Evolutionary conservation across 1,140 invertebrate species (phyloP), one percentile per base, ranked within the genome.

Genomic region (honey bee (Apis mellifera)): DNA sequence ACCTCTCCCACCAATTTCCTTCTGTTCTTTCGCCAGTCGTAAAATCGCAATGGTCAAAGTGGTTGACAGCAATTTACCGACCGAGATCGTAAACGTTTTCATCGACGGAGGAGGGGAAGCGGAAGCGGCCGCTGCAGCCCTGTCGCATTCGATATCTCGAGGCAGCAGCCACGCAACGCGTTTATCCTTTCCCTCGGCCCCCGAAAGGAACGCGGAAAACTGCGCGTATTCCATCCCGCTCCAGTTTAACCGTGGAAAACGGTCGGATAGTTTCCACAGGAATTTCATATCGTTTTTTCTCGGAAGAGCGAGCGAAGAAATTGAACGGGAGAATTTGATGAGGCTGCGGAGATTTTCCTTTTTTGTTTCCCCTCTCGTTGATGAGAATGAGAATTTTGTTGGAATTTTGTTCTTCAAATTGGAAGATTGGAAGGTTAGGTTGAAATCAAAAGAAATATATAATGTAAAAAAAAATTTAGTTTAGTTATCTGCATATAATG

Each of bases 41-140:
- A 86, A 86, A 86, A 85, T 85, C 81, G 75, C 78, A 71, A 57
- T 59, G 26, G 52, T 69, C 23, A 75, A n/a, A 86, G 75, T 71
- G 70, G 83, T 78, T 69, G 60, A 48, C 83, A 70, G 59, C 57
- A 74, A 83, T 85, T 85, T 83, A 76, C 79, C 65, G 74, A 72
- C 23, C 77, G 50, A 42, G 85, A 78, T 76, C 85, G 83, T 85
- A 86, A 85, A 84, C 77, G 83, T 75, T 78, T 82, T 59, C 70
- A 59, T 42, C 73, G 82, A 15, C 55, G 21, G 32, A 42, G 32
- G 4, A 70, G 57, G 70, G 69, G 11, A 17, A 50, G 48, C 55
- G 69, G 71, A 80, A 74, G 70, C 62, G 54, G 26, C 60, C 55
- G 55, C 50, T 79, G 23, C 42, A 32, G 17, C 19, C 32, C 55